Evolutionary conservation across 2,113 vertebrate species (phyloP), one percentile per base, ranked within the genome.

Genomic region (Tichodroma muraria): DNA sequence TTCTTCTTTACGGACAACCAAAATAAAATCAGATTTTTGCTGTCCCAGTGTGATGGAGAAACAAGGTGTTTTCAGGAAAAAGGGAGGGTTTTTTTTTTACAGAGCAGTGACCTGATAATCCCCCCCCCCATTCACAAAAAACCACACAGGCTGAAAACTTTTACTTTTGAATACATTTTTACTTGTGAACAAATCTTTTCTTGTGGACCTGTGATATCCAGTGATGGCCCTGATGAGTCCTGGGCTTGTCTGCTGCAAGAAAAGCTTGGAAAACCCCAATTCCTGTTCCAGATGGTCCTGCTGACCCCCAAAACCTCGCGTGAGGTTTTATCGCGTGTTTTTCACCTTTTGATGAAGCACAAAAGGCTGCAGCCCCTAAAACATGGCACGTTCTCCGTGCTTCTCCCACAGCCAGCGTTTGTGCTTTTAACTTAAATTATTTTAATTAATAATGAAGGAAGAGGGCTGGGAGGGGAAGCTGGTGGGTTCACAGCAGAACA

Each of bases 321-420:
- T n/a, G n/a, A n/a, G n/a, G n/a, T n/a, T n/a, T n/a, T n/a, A n/a
- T n/a, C n/a, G n/a, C n/a, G n/a, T n/a, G n/a, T n/a, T 42, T 76
- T 53, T 63, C 68, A 30, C 33, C 16, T 11, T 72, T 25, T 20
- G 31, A 11, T 35, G 59, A 7, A 25, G 15, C 2, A 10, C 20
- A 21, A 31, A 56, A 54, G 3, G 40, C 37, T 57, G 38, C 25
- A 50, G 22, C 44, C 31, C 44, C n/a, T 4, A 4, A 63, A 35
- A 4, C 28, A 1, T 0, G 0, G 19, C 15, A 7, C 2, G 0
- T 33, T 19, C 21, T 14, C 59, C 7, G 15, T 13, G 57, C 13
- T 10, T 33, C 14, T 10, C 3, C 23, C 7, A 2, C 0, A 11
- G 10, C 24, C 30, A 9, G 12, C 0, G 0, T 28, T 33, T 2